Evolutionary conservation across 1,140 invertebrate species (phyloP), one percentile per base, ranked within the genome.

Genomic region (Cotesia chilonis): DNA sequence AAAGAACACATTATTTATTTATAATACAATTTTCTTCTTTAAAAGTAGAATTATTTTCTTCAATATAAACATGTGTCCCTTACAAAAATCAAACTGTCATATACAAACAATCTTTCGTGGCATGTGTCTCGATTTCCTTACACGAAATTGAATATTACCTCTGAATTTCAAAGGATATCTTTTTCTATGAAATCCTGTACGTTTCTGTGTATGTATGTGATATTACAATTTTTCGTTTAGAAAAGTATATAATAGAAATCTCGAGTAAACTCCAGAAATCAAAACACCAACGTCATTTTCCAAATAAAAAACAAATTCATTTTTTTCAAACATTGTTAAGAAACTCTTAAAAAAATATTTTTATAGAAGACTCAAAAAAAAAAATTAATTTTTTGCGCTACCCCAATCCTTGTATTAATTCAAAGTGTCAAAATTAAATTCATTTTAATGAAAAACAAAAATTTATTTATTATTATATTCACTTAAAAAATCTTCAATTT

Each of bases 51-150:
- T 47, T 67, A 67, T 67, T 47, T 47, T 47, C 41, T 47, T 47
- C 10, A 47, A 47, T 10, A 47, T 47, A 69, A 36, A 69, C 55
- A 55, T 69, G 59, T 70, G 14, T 57, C 68, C 57, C 57, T 60
- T 4, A 41, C 41, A 67, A 69, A 73, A 73, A 73, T 73, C 68
- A 69, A 73, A 61, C 72, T 73, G 72, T 73, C 72, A 68, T 47
- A 59, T 41, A 70, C 72, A 73, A 73, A 73, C 68, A 73, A 73
- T 65, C 67, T 68, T 47, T 47, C 41, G 10, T 47, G 41, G 41
- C 41, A 47, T 47, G 41, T 10, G 41, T 47, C 68, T 70, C 68
- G 38, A 63, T 61, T 70, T 63, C 68, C 68, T 59, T 59, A 52
- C 14, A 60, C 38, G 37, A 59, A 70, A 60, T 51, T 41, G 57